phyloP scores from a whole-genome alignment of 1,140 invertebrate species.

The Drosophila gunungcola region DNA sequence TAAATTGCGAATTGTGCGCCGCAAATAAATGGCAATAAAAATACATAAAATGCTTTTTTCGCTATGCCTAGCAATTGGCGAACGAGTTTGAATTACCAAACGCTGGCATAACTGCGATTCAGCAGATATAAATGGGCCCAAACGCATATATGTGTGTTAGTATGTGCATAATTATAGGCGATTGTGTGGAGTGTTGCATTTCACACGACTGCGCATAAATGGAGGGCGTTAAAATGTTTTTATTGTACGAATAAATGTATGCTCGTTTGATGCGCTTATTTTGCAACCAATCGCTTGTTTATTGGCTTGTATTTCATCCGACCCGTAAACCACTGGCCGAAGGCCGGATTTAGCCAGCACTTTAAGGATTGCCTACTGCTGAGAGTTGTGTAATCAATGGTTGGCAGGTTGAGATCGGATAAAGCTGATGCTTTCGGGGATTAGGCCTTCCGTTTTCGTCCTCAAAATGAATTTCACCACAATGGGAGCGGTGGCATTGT shows the following conservation, averaged over 20 bases:
- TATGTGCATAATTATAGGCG: slow-evolving; percentile 47
- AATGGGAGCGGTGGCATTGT: slow-evolving; percentile 28
- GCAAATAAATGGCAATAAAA: slow-evolving; percentile 77
- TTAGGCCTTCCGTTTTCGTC: slow-evolving; percentile 22
- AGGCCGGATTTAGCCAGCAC: slow-evolving; percentile 16
- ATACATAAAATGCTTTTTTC: slow-evolving; percentile 77
- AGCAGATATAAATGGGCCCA: slow-evolving; percentile 11
- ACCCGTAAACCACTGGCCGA: slow-evolving; percentile 6
- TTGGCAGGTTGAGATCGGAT: slow-evolving; percentile 16
- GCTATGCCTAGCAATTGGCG: slow-evolving; percentile 66
- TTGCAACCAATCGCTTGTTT: slow-evolving; percentile 28
- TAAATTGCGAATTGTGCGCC: slow-evolving; percentile 74
- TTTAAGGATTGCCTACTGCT: slow-evolving; percentile 23
- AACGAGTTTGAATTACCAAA: slow-evolving; percentile 69
- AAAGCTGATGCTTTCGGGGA: slow-evolving; percentile 19
- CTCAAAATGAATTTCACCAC: slow-evolving; percentile 25
- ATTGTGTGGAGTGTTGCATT: slow-evolving; percentile 62
- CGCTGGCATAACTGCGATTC: slow-evolving; percentile 33
- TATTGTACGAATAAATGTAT: slow-evolving; percentile 39
- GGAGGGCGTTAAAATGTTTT: slow-evolving; percentile 47
- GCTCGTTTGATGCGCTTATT: slow-evolving; percentile 34
- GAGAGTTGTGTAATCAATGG: slow-evolving; percentile 23
- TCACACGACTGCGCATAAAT: slow-evolving; percentile 61
- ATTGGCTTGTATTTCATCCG: slow-evolving; percentile 36
- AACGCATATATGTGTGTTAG: background rate